These are phyloP conservation scores for Trichogramma dendrolimi DNA, from an alignment of 2,888 invertebrate genomes.

Conservation along the genomic window DNA sequence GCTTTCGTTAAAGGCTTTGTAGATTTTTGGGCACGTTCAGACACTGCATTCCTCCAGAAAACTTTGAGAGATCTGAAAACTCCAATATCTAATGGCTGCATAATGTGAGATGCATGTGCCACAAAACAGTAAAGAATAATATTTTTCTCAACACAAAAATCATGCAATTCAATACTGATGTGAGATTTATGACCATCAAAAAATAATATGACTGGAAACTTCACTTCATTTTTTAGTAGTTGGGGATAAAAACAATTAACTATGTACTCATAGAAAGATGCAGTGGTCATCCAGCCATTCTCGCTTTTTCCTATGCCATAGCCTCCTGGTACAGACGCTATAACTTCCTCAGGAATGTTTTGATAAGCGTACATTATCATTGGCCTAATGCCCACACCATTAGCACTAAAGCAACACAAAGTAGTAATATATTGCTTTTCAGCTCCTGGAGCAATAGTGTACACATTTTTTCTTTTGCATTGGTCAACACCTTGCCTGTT, in stretches of 20 bases:
- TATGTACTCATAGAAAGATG: slow-evolving; percentile 39
- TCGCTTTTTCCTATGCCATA: too few relatives aligned
- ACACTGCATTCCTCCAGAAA: slow-evolving; percentile 35
- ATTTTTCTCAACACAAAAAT: slow-evolving; percentile 30
- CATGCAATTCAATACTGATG: slow-evolving; percentile 31
- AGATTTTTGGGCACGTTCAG: slow-evolving; percentile 28
- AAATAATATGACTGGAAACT: slow-evolving; percentile 35
- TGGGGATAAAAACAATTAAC: slow-evolving; percentile 40
- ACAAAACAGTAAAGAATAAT: slow-evolving; percentile 34
- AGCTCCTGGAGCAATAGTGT: slow-evolving; percentile 20
- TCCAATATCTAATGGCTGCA: slow-evolving; percentile 37
- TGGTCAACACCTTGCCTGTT: slow-evolving; percentile 21
- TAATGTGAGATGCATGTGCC: slow-evolving; percentile 30
- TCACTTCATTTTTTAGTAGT: slow-evolving; percentile 32
- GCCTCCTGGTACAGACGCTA: too few relatives aligned
- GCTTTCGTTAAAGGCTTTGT: slow-evolving; percentile 33
- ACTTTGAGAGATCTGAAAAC: slow-evolving; percentile 39
- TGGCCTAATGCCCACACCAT: too few relatives aligned
- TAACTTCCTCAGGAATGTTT: too few relatives aligned
- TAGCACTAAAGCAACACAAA: slow-evolving; percentile 10
- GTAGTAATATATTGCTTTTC: slow-evolving; percentile 24
- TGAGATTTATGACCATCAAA: slow-evolving; percentile 41
- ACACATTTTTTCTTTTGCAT: slow-evolving; percentile 28
- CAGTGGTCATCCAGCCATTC: too few relatives aligned
- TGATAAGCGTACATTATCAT: too few relatives aligned